Conservation (phyloP, 2,797 vertebrate species). For the Cottoperca gobio region DNA sequence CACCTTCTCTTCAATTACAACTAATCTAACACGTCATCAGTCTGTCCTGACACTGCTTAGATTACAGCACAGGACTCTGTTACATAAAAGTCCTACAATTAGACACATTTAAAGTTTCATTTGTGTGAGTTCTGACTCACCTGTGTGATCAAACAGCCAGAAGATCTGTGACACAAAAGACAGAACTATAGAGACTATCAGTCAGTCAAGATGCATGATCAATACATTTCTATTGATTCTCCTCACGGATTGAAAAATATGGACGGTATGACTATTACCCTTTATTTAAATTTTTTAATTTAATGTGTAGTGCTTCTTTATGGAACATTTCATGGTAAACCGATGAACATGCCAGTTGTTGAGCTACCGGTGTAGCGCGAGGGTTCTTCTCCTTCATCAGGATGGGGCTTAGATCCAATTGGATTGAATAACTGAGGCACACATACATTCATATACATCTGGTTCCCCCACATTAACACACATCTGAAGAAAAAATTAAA, state of each 20-base stretch:
- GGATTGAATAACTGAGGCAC: not conserved
- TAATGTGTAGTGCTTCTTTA: too few species aligned
- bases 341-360: not conserved
- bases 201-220: too few species aligned
- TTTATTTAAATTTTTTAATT: too few species aligned
- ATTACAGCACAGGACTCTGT: not conserved
- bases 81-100: not conserved
- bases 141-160: not conserved
- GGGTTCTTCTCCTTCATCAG: not conserved
- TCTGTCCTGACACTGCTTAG: not conserved
- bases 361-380: not conserved
- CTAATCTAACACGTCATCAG: not conserved
- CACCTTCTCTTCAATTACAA: constrained; percentile 12
- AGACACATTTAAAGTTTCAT: not conserved
- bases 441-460: not conserved
- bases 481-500: not conserved
- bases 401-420: not conserved
- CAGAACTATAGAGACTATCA: too few species aligned
- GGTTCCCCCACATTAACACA: not conserved
- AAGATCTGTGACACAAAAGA: too few species aligned
- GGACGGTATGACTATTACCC: too few species aligned
- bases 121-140: too few species aligned
- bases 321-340: not conserved
- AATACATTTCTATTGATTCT: too few species aligned
- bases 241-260: not conserved